Base-by-base conservation (phyloP, 2,888 invertebrate genomes). In the Eudasyphora cyanicolor region DNA sequence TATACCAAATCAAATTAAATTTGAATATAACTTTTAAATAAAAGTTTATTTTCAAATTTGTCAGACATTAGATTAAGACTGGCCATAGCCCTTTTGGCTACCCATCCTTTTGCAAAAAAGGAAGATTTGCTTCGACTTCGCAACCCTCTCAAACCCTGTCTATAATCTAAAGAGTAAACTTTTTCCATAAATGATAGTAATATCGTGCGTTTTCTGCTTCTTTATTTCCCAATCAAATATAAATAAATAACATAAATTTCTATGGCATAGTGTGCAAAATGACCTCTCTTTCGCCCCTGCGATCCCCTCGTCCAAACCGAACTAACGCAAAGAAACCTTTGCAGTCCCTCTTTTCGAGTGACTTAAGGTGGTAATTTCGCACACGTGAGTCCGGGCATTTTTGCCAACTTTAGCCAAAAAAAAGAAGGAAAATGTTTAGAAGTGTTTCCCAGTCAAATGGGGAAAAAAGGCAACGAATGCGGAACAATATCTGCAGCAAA, bases 401-500 rank as follows among this genome's bases (percentile, higher is more conserved):
- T 45, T 38, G 54, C 64, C 6, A 42, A 32, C 42, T 70, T 69
- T 24, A 21, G n/a, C 29, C 17, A 45, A 17, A 73, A 27, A n/a
- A n/a, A n/a, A n/a, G n/a, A n/a, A 60, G 49, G 74, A 17, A 51
- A 64, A 73, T 54, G 51, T 71, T 45, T 21, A 64, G 64, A 76
- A 64, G 54, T 75, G 70, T 4, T 45, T 45, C n/a, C n/a, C n/a
- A n/a, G n/a, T n/a, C n/a, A n/a, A n/a, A n/a, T n/a, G 45, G 45
- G n/a, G 21, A 5, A 24, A 21, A 42, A 35, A 69, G 69, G 38
- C 45, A 12, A 51, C 7, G 21, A 74, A 29, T 45, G 17, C n/a
- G 38, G 27, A 67, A 35, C 4, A 67, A 62, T 67, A 76, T 82
- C 76, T 83, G 82, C 60, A 78, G 70, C 29, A 87, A 87, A 86